These are phyloP conservation scores for Labrus mixtus DNA, from an alignment of 2,113 vertebrate species.

Conservation along the genomic window DNA sequence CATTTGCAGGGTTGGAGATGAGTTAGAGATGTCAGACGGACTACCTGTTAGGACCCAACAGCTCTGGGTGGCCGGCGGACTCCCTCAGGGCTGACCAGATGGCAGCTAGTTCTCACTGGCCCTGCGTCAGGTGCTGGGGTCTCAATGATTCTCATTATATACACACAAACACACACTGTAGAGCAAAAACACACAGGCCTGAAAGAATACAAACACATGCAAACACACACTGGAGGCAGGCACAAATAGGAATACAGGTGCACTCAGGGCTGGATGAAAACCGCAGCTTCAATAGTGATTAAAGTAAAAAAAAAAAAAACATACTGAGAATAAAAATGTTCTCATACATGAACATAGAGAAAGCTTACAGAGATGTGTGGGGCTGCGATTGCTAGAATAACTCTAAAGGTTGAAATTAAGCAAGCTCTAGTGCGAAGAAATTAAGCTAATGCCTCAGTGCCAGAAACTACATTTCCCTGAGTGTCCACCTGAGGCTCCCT, in stretches of 20 bases:
- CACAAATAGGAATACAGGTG: slow-evolving; percentile 1
- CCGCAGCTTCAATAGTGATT: neutral
- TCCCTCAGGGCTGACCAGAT: slow-evolving; percentile 73
- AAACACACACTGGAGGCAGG: slow-evolving; percentile 11
- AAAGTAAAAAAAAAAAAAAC: no score
- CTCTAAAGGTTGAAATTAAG: neutral
- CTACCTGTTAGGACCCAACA: slow-evolving; percentile 70
- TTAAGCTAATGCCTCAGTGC: neutral
- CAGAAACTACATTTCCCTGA: neutral
- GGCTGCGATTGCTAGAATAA: neutral
- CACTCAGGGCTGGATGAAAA: slow-evolving; percentile 10
- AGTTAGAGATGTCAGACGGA: slow-evolving; percentile 68
- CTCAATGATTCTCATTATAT: slow-evolving; percentile 24
- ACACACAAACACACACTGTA: slow-evolving; percentile 19
- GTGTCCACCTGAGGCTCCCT: neutral
- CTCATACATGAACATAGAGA: neutral
- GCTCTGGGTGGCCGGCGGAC: slow-evolving; percentile 57
- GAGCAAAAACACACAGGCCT: slow-evolving; percentile 33
- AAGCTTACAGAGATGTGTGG: slow-evolving; percentile 1
- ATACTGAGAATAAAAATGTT: neutral
- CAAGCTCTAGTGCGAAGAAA: no score
- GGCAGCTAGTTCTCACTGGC: slow-evolving; percentile 57
- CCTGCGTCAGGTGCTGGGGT: slow-evolving; percentile 30
- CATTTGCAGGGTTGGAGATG: slow-evolving; percentile 62
- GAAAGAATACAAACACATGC: slow-evolving; percentile 35